phyloP scores from a whole-genome alignment of 2,888 invertebrate genomes.

The Sarcophaga variegata region DNA sequence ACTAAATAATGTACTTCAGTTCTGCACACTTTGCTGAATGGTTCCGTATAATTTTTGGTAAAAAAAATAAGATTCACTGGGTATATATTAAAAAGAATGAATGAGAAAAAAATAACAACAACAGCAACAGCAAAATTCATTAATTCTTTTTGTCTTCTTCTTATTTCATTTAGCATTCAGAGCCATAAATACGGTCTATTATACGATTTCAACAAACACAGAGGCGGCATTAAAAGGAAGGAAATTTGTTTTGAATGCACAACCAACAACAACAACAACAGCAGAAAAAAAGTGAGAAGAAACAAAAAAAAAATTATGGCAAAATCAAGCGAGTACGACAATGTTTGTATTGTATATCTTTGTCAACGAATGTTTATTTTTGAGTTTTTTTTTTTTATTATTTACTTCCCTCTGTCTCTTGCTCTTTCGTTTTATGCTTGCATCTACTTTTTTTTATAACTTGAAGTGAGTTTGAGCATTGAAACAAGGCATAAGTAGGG shows the following conservation, averaged over 20 bases:
- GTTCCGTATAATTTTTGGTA: too few species aligned
- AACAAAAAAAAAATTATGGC: conserved; percentile 32
- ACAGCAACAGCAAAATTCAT: background rate
- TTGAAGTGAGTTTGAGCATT: too few species aligned
- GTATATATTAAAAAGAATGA: background rate
- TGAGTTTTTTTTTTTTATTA: too few species aligned
- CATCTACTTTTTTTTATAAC: too few species aligned
- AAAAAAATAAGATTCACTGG: background rate
- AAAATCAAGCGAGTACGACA: conserved; percentile 42
- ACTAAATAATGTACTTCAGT: too few species aligned
- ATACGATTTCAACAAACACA: conserved; percentile 44
- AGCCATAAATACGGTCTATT: conserved; percentile 49
- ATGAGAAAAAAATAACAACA: too few species aligned
- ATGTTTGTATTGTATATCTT: conserved; percentile 3
- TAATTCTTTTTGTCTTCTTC: conserved; percentile 26
- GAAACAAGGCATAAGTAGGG: too few species aligned
- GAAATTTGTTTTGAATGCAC: conserved; percentile 41
- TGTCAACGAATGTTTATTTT: too few species aligned
- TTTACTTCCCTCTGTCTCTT: too few species aligned
- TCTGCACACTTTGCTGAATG: too few species aligned
- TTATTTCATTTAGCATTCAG: conserved; percentile 43
- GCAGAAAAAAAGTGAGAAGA: conserved; percentile 8
- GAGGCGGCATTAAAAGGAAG: conserved; percentile 64
- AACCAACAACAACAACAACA: conserved; percentile 50
- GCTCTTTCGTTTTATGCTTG: too few species aligned